These are phyloP conservation scores for Cryptus armator DNA, from an alignment of 2,888 invertebrate species.

Conservation along the genomic window DNA sequence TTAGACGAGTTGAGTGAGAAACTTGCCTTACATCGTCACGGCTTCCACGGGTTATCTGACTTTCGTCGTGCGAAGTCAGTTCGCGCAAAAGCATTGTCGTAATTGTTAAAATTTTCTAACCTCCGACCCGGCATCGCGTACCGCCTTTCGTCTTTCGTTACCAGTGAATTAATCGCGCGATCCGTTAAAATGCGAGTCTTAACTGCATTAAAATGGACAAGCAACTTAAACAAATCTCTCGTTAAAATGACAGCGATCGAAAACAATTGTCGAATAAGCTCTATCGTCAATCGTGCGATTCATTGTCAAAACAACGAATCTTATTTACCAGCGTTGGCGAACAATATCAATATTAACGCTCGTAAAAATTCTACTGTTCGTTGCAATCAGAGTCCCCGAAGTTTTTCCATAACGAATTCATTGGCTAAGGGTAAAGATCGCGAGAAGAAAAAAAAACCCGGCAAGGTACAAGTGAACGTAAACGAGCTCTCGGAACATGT, in stretches of 20 bases:
- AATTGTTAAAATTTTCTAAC: too few relatives aligned
- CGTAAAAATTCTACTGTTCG: background rate
- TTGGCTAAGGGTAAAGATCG: conserved; percentile 75
- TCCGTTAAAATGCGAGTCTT: conserved; percentile 47
- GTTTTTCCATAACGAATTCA: conserved; percentile 42
- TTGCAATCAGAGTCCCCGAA: background rate
- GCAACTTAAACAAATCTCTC: conserved; percentile 28
- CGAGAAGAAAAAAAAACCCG: conserved; percentile 78
- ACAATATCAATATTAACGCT: background rate
- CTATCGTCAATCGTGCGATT: background rate
- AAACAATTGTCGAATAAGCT: background rate
- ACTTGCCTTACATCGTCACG: too few relatives aligned
- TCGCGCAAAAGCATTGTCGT: too few relatives aligned
- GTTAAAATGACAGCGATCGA: conserved; percentile 4
- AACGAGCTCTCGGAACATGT: conserved; percentile 90
- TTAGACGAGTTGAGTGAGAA: too few relatives aligned
- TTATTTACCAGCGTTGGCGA: background rate
- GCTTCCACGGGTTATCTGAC: too few relatives aligned
- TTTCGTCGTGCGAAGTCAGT: too few relatives aligned
- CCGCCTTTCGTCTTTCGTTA: too few relatives aligned
- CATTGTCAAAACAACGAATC: background rate
- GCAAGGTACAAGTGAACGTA: conserved; percentile 88
- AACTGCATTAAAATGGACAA: conserved; percentile 44
- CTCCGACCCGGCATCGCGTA: too few relatives aligned
- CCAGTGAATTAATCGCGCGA: too few relatives aligned